Evolutionary conservation across 2,797 vertebrate genomes (phyloP).

Genomic region (Notamacropus eugenii): DNA sequence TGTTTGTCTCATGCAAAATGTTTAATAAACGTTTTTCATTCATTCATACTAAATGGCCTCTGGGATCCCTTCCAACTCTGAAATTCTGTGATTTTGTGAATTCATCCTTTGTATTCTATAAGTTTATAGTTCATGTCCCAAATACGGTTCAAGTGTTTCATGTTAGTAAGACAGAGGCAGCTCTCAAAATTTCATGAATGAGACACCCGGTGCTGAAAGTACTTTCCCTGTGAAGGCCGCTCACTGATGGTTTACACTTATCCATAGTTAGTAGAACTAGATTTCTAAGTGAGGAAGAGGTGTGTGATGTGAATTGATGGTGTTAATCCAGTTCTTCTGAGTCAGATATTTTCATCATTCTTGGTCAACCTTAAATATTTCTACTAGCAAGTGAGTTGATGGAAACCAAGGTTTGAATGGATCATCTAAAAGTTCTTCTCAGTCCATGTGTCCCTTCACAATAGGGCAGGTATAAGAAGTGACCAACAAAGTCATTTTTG

Average conservation of each 20-base stretch:
- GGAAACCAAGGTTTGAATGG: too few relatives aligned
- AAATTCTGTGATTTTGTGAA: neutral
- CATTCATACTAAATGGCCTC: neutral
- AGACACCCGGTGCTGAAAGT: neutral
- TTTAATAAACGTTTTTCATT: neutral
- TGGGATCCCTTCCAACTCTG: neutral
- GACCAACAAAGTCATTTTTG: neutral
- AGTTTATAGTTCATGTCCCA: neutral
- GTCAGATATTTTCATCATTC: neutral
- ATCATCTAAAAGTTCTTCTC: neutral
- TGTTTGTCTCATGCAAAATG: neutral
- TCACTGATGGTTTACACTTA: neutral
- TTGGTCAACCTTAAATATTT: neutral
- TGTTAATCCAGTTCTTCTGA: neutral
- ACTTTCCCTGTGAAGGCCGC: neutral
- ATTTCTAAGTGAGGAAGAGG: neutral
- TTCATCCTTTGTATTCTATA: neutral
- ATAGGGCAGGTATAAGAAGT: neutral
- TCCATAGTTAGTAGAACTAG: neutral
- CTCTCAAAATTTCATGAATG: neutral
- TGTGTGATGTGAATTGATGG: neutral
- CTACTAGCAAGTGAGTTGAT: too few relatives aligned
- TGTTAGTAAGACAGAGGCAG: neutral
- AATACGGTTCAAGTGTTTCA: neutral
- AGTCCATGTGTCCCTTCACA: neutral